A percentile compares a stretch with the other conserved stretches of the same genome.
These are phyloP conservation scores for Cyprinodon variegatus DNA, from an alignment of 2,113 vertebrate species.

Conservation along the genomic window DNA sequence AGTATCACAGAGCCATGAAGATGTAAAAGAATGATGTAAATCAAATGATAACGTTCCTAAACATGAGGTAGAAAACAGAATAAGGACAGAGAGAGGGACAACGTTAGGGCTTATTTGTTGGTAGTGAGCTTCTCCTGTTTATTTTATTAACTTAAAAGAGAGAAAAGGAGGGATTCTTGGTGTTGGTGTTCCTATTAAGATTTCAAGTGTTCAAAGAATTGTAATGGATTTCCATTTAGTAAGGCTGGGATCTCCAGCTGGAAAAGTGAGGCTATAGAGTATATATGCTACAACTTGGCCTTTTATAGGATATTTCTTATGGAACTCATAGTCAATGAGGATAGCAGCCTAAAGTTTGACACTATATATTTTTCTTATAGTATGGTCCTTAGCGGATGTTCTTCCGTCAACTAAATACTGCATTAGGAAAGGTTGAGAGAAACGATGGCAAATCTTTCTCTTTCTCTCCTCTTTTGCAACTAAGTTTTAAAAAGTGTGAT, in stretches of 20 bases:
- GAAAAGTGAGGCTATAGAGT: constrained; percentile 40
- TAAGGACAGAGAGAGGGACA: constrained; percentile 25
- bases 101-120: constrained; percentile 34
- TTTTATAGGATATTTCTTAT: constrained; percentile 36
- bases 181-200: constrained; percentile 52
- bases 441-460: too few relatives aligned
- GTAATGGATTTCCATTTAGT: constrained; percentile 60
- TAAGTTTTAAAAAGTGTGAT: too few relatives aligned
- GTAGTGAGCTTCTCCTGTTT: constrained; percentile 42
- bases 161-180: constrained; percentile 45
- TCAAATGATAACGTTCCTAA: constrained; percentile 13
- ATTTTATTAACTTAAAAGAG: constrained; percentile 58
- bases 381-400: background rate
- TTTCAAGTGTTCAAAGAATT: constrained; percentile 52
- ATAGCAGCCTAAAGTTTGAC: constrained; percentile 8
- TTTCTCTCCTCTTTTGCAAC: too few relatives aligned
- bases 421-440: too few relatives aligned
- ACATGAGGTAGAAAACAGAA: constrained; percentile 22
- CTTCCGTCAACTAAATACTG: background rate
- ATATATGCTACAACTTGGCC: constrained; percentile 62
- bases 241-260: constrained; percentile 33
- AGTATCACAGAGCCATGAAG: constrained; percentile 32
- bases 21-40: constrained; percentile 28
- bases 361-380: background rate
- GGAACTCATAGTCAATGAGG: constrained; percentile 19